Conservation (phyloP, 2,113 vertebrate genomes). For the Theristicus caerulescens region DNA sequence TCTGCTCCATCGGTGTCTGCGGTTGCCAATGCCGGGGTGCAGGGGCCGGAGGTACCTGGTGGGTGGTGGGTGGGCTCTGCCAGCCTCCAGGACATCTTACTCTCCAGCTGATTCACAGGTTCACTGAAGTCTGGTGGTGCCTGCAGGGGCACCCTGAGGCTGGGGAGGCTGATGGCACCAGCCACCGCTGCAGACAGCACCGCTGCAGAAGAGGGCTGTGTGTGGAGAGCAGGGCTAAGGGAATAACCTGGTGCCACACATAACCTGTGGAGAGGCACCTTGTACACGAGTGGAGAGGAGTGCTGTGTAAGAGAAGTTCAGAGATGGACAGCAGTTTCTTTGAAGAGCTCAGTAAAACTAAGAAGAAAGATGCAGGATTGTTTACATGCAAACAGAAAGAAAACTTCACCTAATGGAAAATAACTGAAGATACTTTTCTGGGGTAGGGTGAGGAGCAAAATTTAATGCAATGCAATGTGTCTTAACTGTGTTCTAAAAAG, state of each 20-base stretch:
- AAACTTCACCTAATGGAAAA: background rate
- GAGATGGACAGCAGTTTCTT: background rate
- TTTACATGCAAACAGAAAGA: background rate
- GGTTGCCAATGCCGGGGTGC: background rate
- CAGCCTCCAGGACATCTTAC: background rate
- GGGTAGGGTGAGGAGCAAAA: background rate
- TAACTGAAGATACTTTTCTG: background rate
- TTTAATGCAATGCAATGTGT: background rate
- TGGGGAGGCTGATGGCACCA: background rate
- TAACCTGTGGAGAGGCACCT: background rate
- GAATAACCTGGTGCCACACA: background rate
- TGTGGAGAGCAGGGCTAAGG: background rate
- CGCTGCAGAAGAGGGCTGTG: background rate
- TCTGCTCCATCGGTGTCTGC: fast-evolving
- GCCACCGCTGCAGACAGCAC: background rate
- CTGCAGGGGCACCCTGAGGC: background rate
- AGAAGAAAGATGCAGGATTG: background rate
- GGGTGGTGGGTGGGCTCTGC: background rate
- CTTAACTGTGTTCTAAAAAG: background rate
- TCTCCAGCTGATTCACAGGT: background rate
- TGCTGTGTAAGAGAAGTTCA: background rate
- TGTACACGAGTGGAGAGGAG: fast-evolving
- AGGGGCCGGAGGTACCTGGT: background rate
- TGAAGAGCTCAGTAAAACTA: background rate
- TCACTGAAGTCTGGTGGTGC: background rate